phyloP scores from a whole-genome alignment of 1,140 invertebrate genomes.

The Drosophila orosa region DNA sequence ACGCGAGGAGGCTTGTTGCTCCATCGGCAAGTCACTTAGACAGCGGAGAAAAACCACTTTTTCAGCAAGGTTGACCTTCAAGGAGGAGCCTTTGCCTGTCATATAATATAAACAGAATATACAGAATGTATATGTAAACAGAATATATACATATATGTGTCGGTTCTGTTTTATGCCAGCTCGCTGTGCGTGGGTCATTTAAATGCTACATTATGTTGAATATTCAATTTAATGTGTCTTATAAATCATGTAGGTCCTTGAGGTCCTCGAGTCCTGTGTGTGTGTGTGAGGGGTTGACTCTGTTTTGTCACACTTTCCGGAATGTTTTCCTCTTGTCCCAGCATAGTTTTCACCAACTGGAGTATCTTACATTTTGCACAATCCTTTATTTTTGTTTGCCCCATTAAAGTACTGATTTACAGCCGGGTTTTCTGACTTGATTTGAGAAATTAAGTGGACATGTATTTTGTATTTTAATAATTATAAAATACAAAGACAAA shows the following conservation, averaged over 20 bases:
- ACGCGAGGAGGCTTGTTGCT: constrained; percentile 2
- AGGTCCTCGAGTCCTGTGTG: constrained; percentile 24
- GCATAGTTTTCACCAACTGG: constrained; percentile 20
- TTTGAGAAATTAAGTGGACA: not conserved
- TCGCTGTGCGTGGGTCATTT: constrained; percentile 67
- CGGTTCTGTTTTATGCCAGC: constrained; percentile 30
- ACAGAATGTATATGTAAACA: not conserved
- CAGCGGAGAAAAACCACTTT: not conserved
- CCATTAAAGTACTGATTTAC: constrained; percentile 8
- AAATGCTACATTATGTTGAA: constrained; percentile 81
- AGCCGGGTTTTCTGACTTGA: constrained; percentile 1
- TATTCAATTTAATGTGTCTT: constrained; percentile 81
- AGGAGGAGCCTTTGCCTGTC: constrained; percentile 1
- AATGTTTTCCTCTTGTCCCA: not conserved
- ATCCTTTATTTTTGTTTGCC: not conserved
- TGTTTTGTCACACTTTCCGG: constrained; percentile 35
- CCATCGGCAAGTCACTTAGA: too few relatives aligned
- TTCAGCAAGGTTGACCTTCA: constrained; percentile 17
- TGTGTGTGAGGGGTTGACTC: not conserved
- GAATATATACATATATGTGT: constrained; percentile 11
- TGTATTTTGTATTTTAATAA: too few relatives aligned
- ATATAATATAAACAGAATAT: not conserved
- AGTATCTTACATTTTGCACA: constrained; percentile 10
- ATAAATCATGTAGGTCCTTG: constrained; percentile 78
- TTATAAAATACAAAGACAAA: too few relatives aligned